A percentile compares a stretch with the other conserved stretches of the same genome.
phyloP scores from a whole-genome alignment of 2,113 vertebrate genomes.

The Pteronura brasiliensis region DNA sequence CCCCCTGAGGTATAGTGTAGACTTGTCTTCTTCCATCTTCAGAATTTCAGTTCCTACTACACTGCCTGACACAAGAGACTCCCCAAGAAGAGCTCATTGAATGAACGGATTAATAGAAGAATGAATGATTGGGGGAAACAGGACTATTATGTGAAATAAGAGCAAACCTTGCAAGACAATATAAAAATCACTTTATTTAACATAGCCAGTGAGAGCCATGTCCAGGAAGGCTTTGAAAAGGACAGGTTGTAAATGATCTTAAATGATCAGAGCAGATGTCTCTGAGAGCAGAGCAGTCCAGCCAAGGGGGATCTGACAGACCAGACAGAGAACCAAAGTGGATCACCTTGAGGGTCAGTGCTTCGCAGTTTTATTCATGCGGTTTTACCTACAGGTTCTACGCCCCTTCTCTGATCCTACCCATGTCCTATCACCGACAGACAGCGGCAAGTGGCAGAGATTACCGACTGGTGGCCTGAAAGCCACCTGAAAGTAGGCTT shows the following conservation, averaged over 20 bases:
- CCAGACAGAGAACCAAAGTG: rapidly evolving
- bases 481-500: background rate
- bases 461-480: background rate
- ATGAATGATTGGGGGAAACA: background rate
- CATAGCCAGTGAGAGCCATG: background rate
- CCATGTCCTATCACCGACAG: background rate
- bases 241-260: background rate
- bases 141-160: background rate
- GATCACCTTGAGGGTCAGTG: background rate
- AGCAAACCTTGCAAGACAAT: background rate
- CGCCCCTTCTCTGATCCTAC: background rate
- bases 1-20: background rate
- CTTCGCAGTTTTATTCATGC: background rate
- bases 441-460: background rate
- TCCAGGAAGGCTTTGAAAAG: background rate
- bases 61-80: background rate
- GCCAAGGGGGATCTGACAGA: rapidly evolving
- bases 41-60: background rate
- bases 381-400: background rate
- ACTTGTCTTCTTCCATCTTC: background rate
- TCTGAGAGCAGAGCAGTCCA: background rate
- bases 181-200: background rate
- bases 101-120: background rate
- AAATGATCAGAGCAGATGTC: background rate
- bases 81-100: background rate